Evolutionary conservation across 1,140 invertebrate genomes (phyloP), one percentile per base, ranked within the genome.

Genomic region (Metopolophium dirhodum): DNA sequence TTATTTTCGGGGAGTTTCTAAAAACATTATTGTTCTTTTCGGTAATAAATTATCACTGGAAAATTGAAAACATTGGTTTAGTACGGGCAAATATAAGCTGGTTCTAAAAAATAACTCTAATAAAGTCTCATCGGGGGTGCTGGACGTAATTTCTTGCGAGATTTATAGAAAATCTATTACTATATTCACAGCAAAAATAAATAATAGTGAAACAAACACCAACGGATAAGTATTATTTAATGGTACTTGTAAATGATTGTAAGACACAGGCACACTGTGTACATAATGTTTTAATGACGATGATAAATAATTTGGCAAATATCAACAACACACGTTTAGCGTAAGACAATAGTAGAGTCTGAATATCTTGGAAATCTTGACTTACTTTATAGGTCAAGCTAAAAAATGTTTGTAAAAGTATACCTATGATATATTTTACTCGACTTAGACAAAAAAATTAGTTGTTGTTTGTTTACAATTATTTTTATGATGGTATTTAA

Each of bases 81-180:
- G 49, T 57, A 89, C 57, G 88, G n/a, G 22, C 9, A 37, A 89
- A 57, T 57, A 57, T 57, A 89, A 57, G 35, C 22, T 37, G 88
- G 51, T 54, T 37, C 20, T 23, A 35, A 89, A 89, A 57, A 57
- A 89, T 35, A n/a, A 89, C n/a, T 22, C 88, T 49, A 37, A 89
- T 88, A 89, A 89, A 57, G 22, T 89, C 88, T 37, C 51, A 89
- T 41, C 51, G 35, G 51, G 88, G 51, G 49, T 89, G 88, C n/a
- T 37, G n/a, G 20, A 35, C 0, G 20, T 88, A 54, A 54, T 47
- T 57, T 54, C 35, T 89, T 9, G n/a, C 9, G 23, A 51, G n/a
- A n/a, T 89, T 3, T 54, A 37, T 35, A 89, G n/a, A 37, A 54
- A 20, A 89, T 57, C n/a, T 54, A 30, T 35, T 57, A 89, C 7